Base-by-base conservation (phyloP, 2,888 invertebrate genomes). In the Stenodema calcarata region DNA sequence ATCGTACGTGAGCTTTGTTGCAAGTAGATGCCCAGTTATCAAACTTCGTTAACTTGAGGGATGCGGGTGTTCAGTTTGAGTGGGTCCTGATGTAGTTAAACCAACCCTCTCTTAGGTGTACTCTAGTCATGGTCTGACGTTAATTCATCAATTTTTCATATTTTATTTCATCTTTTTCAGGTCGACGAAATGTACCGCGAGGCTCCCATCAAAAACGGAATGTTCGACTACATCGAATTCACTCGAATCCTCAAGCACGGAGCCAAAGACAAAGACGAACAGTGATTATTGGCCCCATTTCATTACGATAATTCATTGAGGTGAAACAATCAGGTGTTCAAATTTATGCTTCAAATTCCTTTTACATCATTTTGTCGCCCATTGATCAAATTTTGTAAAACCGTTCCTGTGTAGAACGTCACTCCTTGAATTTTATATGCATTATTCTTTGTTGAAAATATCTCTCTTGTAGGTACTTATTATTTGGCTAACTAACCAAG, bases 181-280 rank as follows among this genome's bases (percentile, higher is more conserved):
- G 94, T 99, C 0, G 99, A 99, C 91, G 99, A 99, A 92, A 98
- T 99, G 97, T 96, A 98, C 90, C 94, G 99, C 6, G 99, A 99
- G 92, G 99, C 99, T 44, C 99, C 99, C 3, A 99, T 99, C 90
- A 97, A 97, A 90, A 92, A 93, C 89, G 96, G 96, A 0, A 94
- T 97, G 91, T 99, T 99, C 91, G 98, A 99, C 92, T 99, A 99
- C 91, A 95, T 98, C 81, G 99, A 99, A 93, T 99, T 99, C 91
- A 99, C 99, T 47, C 95, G 99, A 90, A 99, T 99, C 91, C 93
- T 99, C 90, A 99, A 99, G 91, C 99, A 99, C 90, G 99, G 99
- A 79, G 99, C 99, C 90, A 99, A 99, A 92, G 99, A 99, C 90
- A 98, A 98, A 92, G 98, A 99, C 92, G 98, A 99, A 91, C 96